Percentiles rank a stretch among this genome's conserved stretches.
Conservation (phyloP, 1,140 invertebrate genomes). For the Chironomus tepperi region DNA sequence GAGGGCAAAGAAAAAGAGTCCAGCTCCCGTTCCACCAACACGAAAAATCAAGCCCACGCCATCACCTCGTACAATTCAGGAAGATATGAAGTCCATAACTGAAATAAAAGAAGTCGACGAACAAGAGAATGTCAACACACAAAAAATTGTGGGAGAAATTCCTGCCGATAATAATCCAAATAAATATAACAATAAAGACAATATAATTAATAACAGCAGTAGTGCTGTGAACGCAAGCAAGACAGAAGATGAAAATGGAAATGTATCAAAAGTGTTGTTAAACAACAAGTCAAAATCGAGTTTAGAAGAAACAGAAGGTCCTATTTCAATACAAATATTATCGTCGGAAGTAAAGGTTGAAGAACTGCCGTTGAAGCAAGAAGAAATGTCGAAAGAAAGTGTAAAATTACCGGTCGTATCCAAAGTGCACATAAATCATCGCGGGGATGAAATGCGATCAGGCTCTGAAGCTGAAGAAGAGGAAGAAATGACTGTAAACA, state of each 20-base stretch:
- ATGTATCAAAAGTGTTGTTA: slow-evolving; percentile 25
- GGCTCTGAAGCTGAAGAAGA: background rate
- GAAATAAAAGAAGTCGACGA: slow-evolving; percentile 16
- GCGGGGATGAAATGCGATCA: slow-evolving; percentile 29
- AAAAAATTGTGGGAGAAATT: background rate
- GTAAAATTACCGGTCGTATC: slow-evolving; percentile 23
- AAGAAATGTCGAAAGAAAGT: slow-evolving; percentile 25
- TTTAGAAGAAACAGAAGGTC: slow-evolving; percentile 1
- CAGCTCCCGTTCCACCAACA: slow-evolving; percentile 35
- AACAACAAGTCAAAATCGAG: slow-evolving; percentile 23
- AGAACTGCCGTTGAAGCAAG: slow-evolving; percentile 28
- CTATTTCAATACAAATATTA: slow-evolving; percentile 19
- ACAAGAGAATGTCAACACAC: background rate
- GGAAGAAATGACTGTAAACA: slow-evolving; percentile 36
- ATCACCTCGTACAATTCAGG: slow-evolving; percentile 22
- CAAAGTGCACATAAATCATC: background rate
- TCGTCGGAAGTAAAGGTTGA: slow-evolving; percentile 31
- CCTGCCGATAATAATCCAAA: background rate
- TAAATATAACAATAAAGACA: background rate
- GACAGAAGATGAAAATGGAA: slow-evolving; percentile 7
- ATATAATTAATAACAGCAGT: background rate
- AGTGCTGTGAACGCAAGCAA: too few relatives aligned
- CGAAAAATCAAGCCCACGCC: slow-evolving; percentile 25
- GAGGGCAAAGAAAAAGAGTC: slow-evolving; percentile 24
- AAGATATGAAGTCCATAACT: background rate